Evolutionary conservation across 2,888 invertebrate species (phyloP).

Genomic region (Euclidia mi): DNA sequence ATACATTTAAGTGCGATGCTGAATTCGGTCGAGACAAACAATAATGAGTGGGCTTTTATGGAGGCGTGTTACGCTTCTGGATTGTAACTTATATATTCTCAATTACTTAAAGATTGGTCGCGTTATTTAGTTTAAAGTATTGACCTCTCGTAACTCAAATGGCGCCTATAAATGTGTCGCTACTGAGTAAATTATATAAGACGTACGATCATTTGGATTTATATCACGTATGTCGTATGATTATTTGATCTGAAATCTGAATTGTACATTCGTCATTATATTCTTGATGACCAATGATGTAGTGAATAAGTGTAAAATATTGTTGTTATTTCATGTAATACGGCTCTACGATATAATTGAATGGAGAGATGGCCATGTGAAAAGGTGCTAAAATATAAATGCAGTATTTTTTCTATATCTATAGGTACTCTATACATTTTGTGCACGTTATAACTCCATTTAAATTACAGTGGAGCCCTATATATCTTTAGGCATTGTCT

Average conservation of each 20-base stretch:
- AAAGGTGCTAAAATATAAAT: too few species aligned
- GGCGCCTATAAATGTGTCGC: neutral
- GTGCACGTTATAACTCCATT: conserved; percentile 2
- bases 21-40: conserved; percentile 61
- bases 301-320: too few species aligned
- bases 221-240: neutral
- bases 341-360: too few species aligned
- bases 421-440: neutral
- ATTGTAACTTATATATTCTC: conserved; percentile 60
- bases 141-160: conserved; percentile 27
- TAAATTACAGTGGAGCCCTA: conserved; percentile 16
- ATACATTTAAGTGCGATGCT: conserved; percentile 71
- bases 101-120: conserved; percentile 61
- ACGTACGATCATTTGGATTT: neutral
- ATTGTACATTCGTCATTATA: too few species aligned
- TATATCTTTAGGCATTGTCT: conserved; percentile 27
- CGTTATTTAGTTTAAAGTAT: conserved; percentile 32
- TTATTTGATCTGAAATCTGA: neutral
- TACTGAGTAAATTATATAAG: conserved; percentile 17
- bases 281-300: too few species aligned
- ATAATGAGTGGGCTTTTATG: conserved; percentile 75
- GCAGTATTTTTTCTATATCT: conserved; percentile 1
- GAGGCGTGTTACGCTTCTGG: conserved; percentile 67
- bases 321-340: too few species aligned
- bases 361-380: too few species aligned